phyloP scores from a whole-genome alignment of 2,113 vertebrate genomes.

The Cinclus mexicanus region DNA sequence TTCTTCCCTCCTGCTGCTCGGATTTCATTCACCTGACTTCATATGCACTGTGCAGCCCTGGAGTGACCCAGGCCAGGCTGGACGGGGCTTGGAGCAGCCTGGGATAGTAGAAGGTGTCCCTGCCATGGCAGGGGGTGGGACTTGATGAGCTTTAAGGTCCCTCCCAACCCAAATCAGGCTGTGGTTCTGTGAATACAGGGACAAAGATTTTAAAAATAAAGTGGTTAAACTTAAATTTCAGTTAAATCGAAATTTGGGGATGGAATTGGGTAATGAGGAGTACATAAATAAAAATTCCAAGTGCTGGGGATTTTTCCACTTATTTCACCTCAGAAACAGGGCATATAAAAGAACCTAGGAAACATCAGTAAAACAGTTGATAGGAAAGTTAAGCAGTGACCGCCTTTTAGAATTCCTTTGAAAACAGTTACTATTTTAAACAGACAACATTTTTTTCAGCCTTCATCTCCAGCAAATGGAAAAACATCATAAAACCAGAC shows the following conservation, averaged over 20 bases:
- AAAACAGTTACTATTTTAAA: conserved; percentile 1
- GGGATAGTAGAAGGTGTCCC: background rate
- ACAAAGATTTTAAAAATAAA: background rate
- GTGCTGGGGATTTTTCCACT: background rate
- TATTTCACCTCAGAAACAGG: background rate
- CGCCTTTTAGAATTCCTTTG: background rate
- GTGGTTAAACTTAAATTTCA: background rate
- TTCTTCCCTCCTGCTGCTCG: background rate
- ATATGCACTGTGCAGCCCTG: background rate
- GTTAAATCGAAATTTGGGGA: background rate
- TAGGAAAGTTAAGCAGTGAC: background rate
- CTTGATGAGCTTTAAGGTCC: background rate
- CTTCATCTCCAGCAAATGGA: background rate
- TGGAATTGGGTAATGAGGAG: background rate
- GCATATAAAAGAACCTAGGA: background rate
- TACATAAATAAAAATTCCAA: background rate
- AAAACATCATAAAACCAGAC: background rate
- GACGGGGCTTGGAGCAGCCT: accelerated
- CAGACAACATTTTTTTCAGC: background rate
- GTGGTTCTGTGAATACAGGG: background rate
- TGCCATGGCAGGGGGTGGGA: background rate
- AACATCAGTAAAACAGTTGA: background rate
- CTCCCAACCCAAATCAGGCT: background rate
- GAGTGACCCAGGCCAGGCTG: background rate
- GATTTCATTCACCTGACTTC: background rate